A percentile compares a stretch with the other conserved stretches of the same genome.
Evolutionary conservation across 53 echinoderm and acorn worm species (phyloP).

Genomic region (Antedon mediterranea): DNA sequence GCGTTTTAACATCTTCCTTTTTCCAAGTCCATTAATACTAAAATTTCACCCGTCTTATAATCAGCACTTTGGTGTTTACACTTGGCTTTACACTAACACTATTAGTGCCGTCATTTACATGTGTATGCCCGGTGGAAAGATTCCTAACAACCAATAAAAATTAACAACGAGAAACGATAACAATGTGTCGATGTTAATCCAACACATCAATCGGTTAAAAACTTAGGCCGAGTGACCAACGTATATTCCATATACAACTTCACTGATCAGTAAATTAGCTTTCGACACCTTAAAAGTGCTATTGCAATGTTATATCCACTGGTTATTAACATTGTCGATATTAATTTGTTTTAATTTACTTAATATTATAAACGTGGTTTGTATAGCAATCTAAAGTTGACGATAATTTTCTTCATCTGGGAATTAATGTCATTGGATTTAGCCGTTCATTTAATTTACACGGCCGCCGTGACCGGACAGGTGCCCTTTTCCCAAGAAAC

Average conservation of each 20-base stretch:
- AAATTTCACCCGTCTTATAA: background rate
- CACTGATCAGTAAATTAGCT: background rate
- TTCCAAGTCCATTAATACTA: too few species aligned
- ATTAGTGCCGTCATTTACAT: background rate
- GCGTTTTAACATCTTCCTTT: too few species aligned
- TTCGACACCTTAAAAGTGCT: background rate
- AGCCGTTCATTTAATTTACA: background rate
- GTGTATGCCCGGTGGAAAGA: background rate
- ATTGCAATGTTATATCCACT: background rate
- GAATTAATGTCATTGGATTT: background rate
- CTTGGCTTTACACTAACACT: background rate
- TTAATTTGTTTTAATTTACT: background rate
- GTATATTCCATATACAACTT: background rate
- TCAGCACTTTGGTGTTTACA: background rate
- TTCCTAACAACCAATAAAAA: background rate
- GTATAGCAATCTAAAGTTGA: background rate
- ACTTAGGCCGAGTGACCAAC: background rate
- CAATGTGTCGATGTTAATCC: background rate
- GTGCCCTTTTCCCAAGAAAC: background rate
- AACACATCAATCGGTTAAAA: background rate
- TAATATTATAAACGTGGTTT: background rate
- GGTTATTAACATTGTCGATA: background rate
- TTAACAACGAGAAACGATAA: background rate
- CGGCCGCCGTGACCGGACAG: background rate
- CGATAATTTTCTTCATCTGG: background rate